These are phyloP conservation scores for Pachyuromys duprasi DNA, from an alignment of 2,797 vertebrate species.

Conservation along the genomic window DNA sequence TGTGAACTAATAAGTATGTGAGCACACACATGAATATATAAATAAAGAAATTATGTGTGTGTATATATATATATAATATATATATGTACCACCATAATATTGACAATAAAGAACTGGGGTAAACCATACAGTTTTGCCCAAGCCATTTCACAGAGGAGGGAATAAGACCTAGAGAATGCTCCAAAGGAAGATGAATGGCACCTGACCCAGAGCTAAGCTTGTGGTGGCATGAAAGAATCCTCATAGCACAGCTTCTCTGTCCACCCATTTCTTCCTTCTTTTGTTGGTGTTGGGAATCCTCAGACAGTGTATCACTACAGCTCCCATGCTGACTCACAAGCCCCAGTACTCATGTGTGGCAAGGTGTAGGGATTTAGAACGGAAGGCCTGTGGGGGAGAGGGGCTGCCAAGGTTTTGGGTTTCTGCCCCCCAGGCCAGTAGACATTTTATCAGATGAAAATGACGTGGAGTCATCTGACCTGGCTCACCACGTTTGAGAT, in stretches of 20 bases:
- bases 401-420: constrained; percentile 1
- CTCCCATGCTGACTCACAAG: neutral
- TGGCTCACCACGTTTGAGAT: constrained; percentile 17
- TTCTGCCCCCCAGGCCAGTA: constrained; percentile 47
- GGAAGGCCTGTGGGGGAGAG: neutral
- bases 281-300: neutral
- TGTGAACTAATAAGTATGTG: neutral
- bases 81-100: neutral
- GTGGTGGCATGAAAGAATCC: neutral
- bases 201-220: neutral
- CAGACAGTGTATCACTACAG: neutral
- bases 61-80: neutral
- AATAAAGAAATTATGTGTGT: neutral
- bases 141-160: neutral
- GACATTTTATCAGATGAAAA: constrained; percentile 48
- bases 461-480: neutral
- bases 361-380: neutral
- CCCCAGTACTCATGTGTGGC: neutral
- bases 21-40: neutral
- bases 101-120: neutral
- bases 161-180: neutral
- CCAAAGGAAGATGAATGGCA: neutral
- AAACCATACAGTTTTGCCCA: neutral
- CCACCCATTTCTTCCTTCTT: neutral
- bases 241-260: accelerated